Evolutionary conservation across 1,140 invertebrate genomes (phyloP), one percentile per base, ranked within the genome.

Genomic region (Achroia grisella): DNA sequence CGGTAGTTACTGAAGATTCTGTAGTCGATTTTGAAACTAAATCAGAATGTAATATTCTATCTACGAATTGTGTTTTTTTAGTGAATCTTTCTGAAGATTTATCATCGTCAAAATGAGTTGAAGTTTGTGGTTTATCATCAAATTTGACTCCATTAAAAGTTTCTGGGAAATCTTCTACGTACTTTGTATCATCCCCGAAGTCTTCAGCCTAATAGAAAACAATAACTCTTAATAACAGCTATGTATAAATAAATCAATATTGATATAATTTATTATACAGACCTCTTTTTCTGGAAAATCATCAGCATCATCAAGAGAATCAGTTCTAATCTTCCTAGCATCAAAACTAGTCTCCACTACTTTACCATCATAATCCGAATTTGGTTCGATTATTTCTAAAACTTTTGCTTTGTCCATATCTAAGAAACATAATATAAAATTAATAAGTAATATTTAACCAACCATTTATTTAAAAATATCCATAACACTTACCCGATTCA

Each of bases 321-420:
- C 86, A 29, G 84, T 86, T 33, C 82, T 73, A 23, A 86, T 59
- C 67, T 86, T 87, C 39, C 69, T 79, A 1, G 80, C 56, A 53
- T 87, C 86, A 62, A 87, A 87, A 65, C 76, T 81, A 14, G 79
- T 74, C 17, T 60, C 40, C 17, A 72, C 66, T 28, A 63, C 44
- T 68, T 77, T 85, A 4, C 70, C 74, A 27, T 86, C 86, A n/a
- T 70, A 44, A 39, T 87, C 86, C 9, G 80, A 86, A 30, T 55
- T 63, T 10, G 86, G 86, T 65, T 87, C 86, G 48, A 87, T 87
- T 10, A 87, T 87, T 71, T 87, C 86, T 36, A 87, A 53, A 14
- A 87, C 86, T 48, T 86, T 87, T 32, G 86, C 86, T 62, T 86
- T 86, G 44, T 87, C 86, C 70, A 87, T 80, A 49, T 87, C 86